Conservation (phyloP, 2,113 vertebrate genomes). For the Actinemys pallida region DNA sequence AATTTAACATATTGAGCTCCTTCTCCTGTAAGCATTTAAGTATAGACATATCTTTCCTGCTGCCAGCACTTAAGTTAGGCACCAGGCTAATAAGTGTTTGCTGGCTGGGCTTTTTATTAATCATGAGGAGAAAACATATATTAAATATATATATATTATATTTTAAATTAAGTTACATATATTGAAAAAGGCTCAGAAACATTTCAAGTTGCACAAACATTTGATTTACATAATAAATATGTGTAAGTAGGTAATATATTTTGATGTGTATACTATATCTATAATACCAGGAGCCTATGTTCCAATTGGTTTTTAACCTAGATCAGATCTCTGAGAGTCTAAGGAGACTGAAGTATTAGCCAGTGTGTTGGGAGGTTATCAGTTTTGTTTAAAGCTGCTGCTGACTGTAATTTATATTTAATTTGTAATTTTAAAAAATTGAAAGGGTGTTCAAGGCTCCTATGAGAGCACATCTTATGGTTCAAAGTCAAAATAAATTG, state of each 20-base stretch:
- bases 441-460: background rate
- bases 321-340: background rate
- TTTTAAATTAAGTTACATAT: background rate
- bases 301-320: background rate
- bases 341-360: background rate
- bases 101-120: conserved; percentile 16
- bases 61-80: background rate
- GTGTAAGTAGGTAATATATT: background rate
- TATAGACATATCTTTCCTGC: background rate
- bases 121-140: background rate
- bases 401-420: background rate
- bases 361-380: background rate
- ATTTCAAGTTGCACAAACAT: background rate
- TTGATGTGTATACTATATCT: accelerated
- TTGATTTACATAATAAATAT: background rate
- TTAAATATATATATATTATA: background rate
- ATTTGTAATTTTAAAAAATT: background rate
- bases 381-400: background rate
- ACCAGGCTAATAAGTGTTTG: conserved; percentile 3
- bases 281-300: background rate
- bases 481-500: background rate
- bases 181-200: background rate
- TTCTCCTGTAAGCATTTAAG: conserved; percentile 29
- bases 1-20: conserved; percentile 2
- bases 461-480: background rate